Base-by-base conservation (phyloP, 2,113 vertebrate species). In the Sterrhoptilus dennistouni region DNA sequence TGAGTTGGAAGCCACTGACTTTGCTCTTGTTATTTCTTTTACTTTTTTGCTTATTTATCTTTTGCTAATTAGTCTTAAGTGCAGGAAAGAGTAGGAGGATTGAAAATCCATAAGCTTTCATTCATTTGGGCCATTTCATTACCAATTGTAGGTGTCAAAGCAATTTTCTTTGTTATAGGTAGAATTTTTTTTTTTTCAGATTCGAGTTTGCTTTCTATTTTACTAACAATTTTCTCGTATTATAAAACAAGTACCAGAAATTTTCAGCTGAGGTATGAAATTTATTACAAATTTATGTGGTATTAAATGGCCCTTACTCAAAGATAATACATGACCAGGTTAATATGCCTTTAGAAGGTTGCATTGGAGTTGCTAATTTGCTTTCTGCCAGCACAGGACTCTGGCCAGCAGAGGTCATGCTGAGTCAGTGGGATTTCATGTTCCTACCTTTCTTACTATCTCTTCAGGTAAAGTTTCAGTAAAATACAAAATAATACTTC, bases 361-460 rank as follows among this genome's bases (percentile, higher is more conserved):
- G 21, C 10, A 1, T 28, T 25, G 23, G 25, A 87, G 45, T 72
- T 80, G 54, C 29, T 16, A 3, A 2, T 79, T 68, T 93, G 17
- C 35, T 53, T 87, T 57, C 31, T 74, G 49, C 59, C 77, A 33
- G 35, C 1, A 0, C 24, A 74, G 74, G 47, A 44, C 27, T 90
- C 36, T 77, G 93, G 64, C 95, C 95, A 96, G 95, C 78, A 96
- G 96, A 96, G 93, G 95, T 95, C 95, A 95, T 14, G 72, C 45
- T 53, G 66, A 90, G 78, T 33, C 66, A 93, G 75, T 65, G 66
- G 24, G 70, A 95, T 86, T 83, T 86, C 5, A 0, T 47, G 36
- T 36, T 86, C 45, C 8, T 38, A 7, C 3, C 85, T 83, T 63
- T 61, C 36, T 63, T 17, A 24, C 29, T 23, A 60, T 31, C 8